Base-by-base conservation (phyloP, 2,888 invertebrate genomes). In the Drosophila emarginata region DNA sequence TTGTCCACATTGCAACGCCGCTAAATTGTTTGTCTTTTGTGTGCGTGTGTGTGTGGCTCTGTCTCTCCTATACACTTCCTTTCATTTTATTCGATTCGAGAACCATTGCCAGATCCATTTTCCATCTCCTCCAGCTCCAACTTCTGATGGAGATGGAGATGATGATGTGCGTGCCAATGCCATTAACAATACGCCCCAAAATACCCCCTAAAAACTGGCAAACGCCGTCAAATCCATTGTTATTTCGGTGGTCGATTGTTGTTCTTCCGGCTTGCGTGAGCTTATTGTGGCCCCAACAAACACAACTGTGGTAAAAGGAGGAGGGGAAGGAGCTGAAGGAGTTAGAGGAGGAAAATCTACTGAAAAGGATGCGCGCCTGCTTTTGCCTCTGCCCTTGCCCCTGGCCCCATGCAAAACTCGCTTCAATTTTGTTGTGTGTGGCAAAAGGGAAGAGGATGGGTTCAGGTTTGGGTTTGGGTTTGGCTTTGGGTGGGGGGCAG, bases 211-310 rank as follows among this genome's bases (percentile, higher is more conserved):
- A 83, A 72, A 87, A 88, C 88, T 68, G 88, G 74, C 73, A 87
- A 84, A 78, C 87, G 85, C 89, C 83, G 79, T 72, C 85, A 87
- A 87, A 88, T 85, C 89, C 82, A 84, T 83, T 83, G 82, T 83
- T 83, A 83, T 83, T 83, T 83, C 87, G 82, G 87, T 71, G 82
- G 84, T 88, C 88, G 88, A 88, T 88, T 83, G 82, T 83, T 88
- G 82, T 83, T 83, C 82, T 83, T 83, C 82, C 82, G 82, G 82
- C 81, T 83, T 83, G 89, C 85, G 88, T 88, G 82, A 80, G 82
- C 87, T 82, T 82, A 82, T 76, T 77, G 84, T 67, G 65, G 64
- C 67, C 45, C 51, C 45, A 54, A 87, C 87, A 87, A 84, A 87
- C 89, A 84, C 84, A 78, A 84, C 45, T 56, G 56, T 56, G 67